Evolutionary conservation across 2,888 invertebrate species (phyloP), one percentile per base, ranked within the genome.

Genomic region (Epiblema foenella): DNA sequence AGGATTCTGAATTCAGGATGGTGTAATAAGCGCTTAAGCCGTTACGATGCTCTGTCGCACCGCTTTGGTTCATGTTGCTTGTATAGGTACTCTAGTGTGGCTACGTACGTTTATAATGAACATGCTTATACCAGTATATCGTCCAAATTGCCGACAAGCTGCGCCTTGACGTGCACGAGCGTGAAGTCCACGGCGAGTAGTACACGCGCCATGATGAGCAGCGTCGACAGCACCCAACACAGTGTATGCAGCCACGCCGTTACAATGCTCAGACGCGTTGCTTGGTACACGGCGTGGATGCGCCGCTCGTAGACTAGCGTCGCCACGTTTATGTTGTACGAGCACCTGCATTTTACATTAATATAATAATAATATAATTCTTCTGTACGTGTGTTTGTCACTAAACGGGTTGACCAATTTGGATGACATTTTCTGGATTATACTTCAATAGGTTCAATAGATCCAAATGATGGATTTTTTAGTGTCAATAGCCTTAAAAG

Each of bases 241-340:
- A 74, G 4, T 1, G 93, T 92, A 77, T 93, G 91, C 1, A 93
- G 80, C 93, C 93, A 93, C 0, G 93, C 91, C 0, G 93, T 83
- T 2, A 85, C 52, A 62, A 91, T 88, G 0, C 92, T 92, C 8
- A 93, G 84, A 17, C 79, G 81, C 0, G 86, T 90, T 5, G 91
- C 91, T 72, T 91, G 91, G 81, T 89, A 91, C 33, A 93, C 92
- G 4, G 92, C 92, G 1, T 90, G 88, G 72, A 93, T 91, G 12
- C 89, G 88, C 1, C 91, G 86, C 76, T 91, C 89, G 75, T 89
- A 93, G 0, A 82, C 84, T 54, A 93, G 78, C 0, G 93, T 91
- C 1, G 88, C 91, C 11, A 92, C 91, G 74, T 93, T 93, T 17
- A 92, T 83, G 0, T 91, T 86, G 75, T 90, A 92, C 0, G 89